Conservation (phyloP, 2,797 vertebrate genomes). For the Adelosebastes latens region DNA sequence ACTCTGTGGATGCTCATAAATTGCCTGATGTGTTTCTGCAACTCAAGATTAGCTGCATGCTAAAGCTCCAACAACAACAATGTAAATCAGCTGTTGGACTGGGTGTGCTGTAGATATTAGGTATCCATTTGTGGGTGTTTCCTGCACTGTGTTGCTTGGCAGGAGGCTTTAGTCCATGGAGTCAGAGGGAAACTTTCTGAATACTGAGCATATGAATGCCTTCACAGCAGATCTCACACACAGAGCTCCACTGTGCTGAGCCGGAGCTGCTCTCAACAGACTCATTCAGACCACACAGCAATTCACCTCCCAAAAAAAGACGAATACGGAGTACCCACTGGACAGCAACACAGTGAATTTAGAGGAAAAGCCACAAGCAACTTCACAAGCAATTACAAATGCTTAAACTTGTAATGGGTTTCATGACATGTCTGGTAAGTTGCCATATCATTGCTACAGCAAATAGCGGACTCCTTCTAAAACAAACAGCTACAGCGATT, state of each 20-base stretch:
- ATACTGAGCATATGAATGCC: constrained; percentile 73
- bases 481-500: not conserved
- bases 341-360: constrained; percentile 16
- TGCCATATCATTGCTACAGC: not conserved
- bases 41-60: constrained; percentile 3
- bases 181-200: constrained; percentile 67
- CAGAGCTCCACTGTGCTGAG: constrained; percentile 70
- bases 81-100: constrained; percentile 37
- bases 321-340: constrained; percentile 40
- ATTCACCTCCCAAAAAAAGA: constrained; percentile 55
- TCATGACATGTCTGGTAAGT: not conserved
- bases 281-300: constrained; percentile 67
- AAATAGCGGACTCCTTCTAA: not conserved
- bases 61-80: constrained; percentile 23
- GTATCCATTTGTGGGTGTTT: constrained; percentile 56
- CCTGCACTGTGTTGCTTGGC: constrained; percentile 57
- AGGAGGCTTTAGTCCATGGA: constrained; percentile 48
- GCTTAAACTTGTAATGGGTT: constrained; percentile 7
- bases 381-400: not conserved
- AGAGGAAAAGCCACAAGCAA: not conserved
- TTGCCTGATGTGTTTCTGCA: constrained; percentile 7
- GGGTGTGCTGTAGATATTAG: constrained; percentile 41
- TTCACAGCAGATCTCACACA: constrained; percentile 62
- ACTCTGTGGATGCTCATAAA: constrained; percentile 16
- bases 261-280: constrained; percentile 56